Evolutionary conservation across 2,888 invertebrate species (phyloP), one percentile per base, ranked within the genome.

Genomic region (Zootermopsis nevadensis): DNA sequence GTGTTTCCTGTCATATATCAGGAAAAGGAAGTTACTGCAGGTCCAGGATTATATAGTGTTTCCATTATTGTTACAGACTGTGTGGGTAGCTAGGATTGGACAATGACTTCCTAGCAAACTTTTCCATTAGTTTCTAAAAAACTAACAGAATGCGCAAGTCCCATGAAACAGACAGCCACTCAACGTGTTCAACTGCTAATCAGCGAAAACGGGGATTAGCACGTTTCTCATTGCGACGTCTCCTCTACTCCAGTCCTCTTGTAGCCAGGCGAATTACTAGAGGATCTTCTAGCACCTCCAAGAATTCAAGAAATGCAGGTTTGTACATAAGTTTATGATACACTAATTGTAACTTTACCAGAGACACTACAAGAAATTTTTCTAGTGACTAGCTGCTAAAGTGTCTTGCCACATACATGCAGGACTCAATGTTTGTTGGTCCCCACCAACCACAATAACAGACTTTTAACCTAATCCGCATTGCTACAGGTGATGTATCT

Each of bases 211-310:
- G 89, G 82, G 88, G 90, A 27, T 89, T 92, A 86, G 90, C 91
- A 35, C 88, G 94, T 87, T 94, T 94, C 91, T 95, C 94, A 31
- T 89, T 95, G 67, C 91, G 94, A 77, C 92, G 94, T 85, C 90
- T 95, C 85, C 91, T 95, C 83, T 93, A 94, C 84, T 93, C 94
- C 86, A 94, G 94, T 88, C 94, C 94, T 4, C 90, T 94, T 31
- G 91, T 94, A 83, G 94, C 93, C 60, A 91, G 94, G 81, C 91
- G 94, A 87, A 91, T 94, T 90, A 91, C 85, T 89, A 91, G 90
- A 91, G 91, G 79, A 77, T 82, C 85, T 80, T 85, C 84, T 82
- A 85, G 77, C 15, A 82, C 69, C 84, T 85, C 84, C 72, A 86
- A 85, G 27, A 85, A 83, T 74, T 81, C 85, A 66, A 85, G 77